Evolutionary conservation across 2,888 invertebrate genomes (phyloP), one percentile per base, ranked within the genome.

Genomic region (Sialis lutaria): DNA sequence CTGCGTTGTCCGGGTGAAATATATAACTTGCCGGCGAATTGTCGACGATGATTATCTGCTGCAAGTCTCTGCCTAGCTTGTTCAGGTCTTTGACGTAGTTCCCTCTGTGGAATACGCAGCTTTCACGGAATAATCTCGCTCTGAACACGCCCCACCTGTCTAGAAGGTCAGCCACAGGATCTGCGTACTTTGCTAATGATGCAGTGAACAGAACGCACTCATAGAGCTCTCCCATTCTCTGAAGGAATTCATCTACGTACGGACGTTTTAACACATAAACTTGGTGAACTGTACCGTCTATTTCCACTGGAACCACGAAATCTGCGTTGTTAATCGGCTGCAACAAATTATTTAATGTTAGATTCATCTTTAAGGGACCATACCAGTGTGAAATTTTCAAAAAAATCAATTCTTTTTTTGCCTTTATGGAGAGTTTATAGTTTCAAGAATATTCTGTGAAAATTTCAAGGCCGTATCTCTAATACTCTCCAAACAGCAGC

Each of bases 1-100:
- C 96, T 68, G 97, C 97, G 74, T 98, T 98, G 67, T 97, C 95
- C 63, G 97, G 97, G 79, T 98, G 98, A 84, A 99, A 99, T 75
- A 97, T 93, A 70, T 99, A 98, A 55, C 95, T 95, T 61, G 96
- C 96, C 59, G 98, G 98, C 60, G 97, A 98, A 73, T 99, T 98
- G 76, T 98, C 98, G 56, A 98, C 90, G 61, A 98, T 98, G 60
- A 98, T 84, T 60, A 96, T 92, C 67, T 92, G 88, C 59, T 90
- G 84, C 64, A 99, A 74, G 69, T 96, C 93, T 54, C 98, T 78
- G 50, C 98, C 98, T 55, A 98, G 75, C 63, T 92, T 89, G 74
- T 93, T 93, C 61, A 98, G 79, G 76, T 98, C 98, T 77, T 98
- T 98, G 60, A 99, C 97, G 73, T 98, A 99, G 74, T 97, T 99